These are phyloP conservation scores for Hylaeus volcanicus DNA, from an alignment of 1,140 invertebrate species.

Conservation along the genomic window DNA sequence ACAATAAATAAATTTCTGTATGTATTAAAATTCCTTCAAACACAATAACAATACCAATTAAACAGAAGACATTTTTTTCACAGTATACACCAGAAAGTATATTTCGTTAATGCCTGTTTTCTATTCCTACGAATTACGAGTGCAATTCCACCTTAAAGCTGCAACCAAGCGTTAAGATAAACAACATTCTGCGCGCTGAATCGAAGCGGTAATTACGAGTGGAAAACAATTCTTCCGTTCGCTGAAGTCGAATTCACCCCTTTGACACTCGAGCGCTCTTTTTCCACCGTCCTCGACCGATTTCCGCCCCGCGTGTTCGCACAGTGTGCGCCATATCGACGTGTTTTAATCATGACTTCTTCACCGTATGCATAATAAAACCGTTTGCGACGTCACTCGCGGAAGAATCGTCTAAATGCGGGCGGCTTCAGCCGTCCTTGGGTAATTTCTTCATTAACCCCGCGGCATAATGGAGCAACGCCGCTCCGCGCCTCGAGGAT, in stretches of 20 bases:
- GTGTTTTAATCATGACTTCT: slow-evolving; percentile 44
- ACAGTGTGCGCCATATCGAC: neutral
- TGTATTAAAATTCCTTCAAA: no score
- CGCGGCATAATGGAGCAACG: slow-evolving; percentile 36
- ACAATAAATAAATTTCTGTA: no score
- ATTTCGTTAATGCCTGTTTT: no score
- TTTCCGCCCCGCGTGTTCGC: neutral
- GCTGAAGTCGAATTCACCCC: neutral
- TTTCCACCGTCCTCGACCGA: neutral
- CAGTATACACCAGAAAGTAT: no score
- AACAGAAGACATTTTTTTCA: no score
- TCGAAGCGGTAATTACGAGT: neutral
- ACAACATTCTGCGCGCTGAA: no score
- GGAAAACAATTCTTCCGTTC: neutral
- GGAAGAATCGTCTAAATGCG: slow-evolving; percentile 53
- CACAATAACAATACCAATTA: no score
- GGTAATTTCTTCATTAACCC: slow-evolving; percentile 69
- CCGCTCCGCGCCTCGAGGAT: slow-evolving; percentile 39
- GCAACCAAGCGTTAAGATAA: no score
- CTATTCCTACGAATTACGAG: no score
- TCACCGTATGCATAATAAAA: slow-evolving; percentile 51
- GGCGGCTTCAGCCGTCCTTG: slow-evolving; percentile 23
- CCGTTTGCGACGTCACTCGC: slow-evolving; percentile 35
- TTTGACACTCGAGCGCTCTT: neutral
- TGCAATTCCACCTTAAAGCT: no score